A percentile compares a stretch with the other conserved stretches of the same genome.
These are phyloP conservation scores for Mylabris sibirica DNA, from an alignment of 2,888 invertebrate genomes.

Conservation along the genomic window DNA sequence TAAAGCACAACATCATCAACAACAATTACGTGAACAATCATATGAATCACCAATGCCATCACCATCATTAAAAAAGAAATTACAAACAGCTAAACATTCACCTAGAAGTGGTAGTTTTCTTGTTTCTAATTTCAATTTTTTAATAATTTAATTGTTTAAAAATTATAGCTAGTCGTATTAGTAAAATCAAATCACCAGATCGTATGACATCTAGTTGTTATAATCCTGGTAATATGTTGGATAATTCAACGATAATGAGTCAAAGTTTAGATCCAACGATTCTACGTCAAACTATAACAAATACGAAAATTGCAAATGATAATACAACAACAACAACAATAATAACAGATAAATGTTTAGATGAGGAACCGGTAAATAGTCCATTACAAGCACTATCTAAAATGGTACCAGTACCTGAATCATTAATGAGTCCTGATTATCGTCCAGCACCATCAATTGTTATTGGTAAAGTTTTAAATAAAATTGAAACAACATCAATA, in stretches of 20 bases:
- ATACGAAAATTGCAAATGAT: slow-evolving; percentile 43
- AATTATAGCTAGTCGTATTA: slow-evolving; percentile 36
- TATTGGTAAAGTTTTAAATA: slow-evolving; percentile 33
- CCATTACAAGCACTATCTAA: slow-evolving; percentile 84
- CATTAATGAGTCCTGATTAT: slow-evolving; percentile 85
- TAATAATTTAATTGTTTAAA: neutral
- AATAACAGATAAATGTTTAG: slow-evolving; percentile 51
- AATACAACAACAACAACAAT: slow-evolving; percentile 42
- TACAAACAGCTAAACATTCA: slow-evolving; percentile 61
- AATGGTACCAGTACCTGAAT: slow-evolving; percentile 88
- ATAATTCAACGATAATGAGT: slow-evolving; percentile 64
- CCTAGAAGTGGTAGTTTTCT: slow-evolving; percentile 50
- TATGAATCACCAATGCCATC: slow-evolving; percentile 59
- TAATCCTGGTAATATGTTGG: slow-evolving; percentile 48
- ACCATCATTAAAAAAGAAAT: slow-evolving; percentile 62
- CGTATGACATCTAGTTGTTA: slow-evolving; percentile 78
- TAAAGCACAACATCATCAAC: slow-evolving; percentile 91
- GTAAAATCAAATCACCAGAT: slow-evolving; percentile 71
- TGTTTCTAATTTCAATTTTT: too few species aligned
- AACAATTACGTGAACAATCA: slow-evolving; percentile 76
- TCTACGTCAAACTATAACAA: slow-evolving; percentile 59
- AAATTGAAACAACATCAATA: slow-evolving; percentile 17
- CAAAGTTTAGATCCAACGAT: slow-evolving; percentile 71
- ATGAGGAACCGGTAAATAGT: slow-evolving; percentile 60
- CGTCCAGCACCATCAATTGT: slow-evolving; percentile 56